A percentile compares a stretch with the other conserved stretches of the same genome.
Conservation (phyloP, 2,113 vertebrate species). For the Stigmatopora argus region DNA sequence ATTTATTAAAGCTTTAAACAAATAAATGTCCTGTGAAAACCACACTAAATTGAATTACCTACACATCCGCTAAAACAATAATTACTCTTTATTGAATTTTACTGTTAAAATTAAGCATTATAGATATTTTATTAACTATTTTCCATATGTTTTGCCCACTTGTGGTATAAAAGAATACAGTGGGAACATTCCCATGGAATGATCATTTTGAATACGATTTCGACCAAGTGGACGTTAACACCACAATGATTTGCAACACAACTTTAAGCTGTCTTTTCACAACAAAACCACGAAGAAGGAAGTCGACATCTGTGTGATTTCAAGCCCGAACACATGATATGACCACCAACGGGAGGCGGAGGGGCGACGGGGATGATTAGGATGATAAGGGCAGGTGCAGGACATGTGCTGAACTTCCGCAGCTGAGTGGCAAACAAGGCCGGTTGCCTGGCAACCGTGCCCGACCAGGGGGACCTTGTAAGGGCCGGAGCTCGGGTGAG, state of each 20-base stretch:
- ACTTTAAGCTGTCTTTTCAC: background rate
- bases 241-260: background rate
- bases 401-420: slow-evolving; percentile 52
- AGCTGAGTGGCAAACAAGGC: slow-evolving; percentile 61
- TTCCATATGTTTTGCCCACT: background rate
- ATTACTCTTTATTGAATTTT: too few species aligned
- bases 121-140: too few species aligned
- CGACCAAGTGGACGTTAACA: background rate
- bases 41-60: too few species aligned
- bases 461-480: slow-evolving; percentile 60
- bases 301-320: background rate
- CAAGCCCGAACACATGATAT: background rate
- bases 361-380: slow-evolving; percentile 42
- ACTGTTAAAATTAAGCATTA: too few species aligned
- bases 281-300: background rate
- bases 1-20: too few species aligned
- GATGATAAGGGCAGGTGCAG: slow-evolving; percentile 57
- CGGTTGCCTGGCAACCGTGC: slow-evolving; percentile 48
- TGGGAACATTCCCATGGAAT: too few species aligned
- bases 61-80: too few species aligned
- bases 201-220: background rate
- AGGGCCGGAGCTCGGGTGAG: slow-evolving; percentile 61
- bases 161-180: background rate
- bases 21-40: too few species aligned
- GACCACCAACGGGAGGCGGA: slow-evolving; percentile 20